Conservation (phyloP, 2,888 invertebrate species). For the Aradus depressus region DNA sequence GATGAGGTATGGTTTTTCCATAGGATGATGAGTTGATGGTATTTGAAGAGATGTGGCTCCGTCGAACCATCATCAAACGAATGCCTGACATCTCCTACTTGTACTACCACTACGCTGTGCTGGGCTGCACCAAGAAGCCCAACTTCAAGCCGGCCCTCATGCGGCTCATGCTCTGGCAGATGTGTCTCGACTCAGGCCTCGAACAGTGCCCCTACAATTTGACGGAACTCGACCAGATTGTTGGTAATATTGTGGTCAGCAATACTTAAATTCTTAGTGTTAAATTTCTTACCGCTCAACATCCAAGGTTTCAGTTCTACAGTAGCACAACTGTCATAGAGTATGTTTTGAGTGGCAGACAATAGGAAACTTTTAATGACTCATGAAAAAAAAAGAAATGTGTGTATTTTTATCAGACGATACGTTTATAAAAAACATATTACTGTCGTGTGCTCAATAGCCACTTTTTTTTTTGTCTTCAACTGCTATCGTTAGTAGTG, state of each 20-base stretch:
- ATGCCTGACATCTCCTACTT: slow-evolving; percentile 17
- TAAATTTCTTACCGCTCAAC: too few species aligned
- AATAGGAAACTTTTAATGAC: too few species aligned
- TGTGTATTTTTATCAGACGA: too few species aligned
- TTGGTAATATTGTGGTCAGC: too few species aligned
- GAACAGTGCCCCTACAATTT: slow-evolving; percentile 11
- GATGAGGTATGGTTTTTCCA: neutral
- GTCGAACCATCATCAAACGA: slow-evolving; percentile 17
- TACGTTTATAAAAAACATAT: too few species aligned
- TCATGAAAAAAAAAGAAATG: too few species aligned
- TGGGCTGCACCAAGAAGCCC: slow-evolving; percentile 6
- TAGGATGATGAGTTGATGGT: slow-evolving; percentile 1
- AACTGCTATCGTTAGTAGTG: neutral
- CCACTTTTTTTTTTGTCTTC: neutral
- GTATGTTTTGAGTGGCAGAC: too few species aligned
- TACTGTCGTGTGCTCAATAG: neutral
- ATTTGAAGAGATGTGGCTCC: slow-evolving; percentile 21
- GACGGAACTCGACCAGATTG: slow-evolving; percentile 17
- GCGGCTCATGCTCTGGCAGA: slow-evolving; percentile 22
- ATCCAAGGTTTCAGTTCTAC: too few species aligned
- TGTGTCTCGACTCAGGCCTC: slow-evolving; percentile 19
- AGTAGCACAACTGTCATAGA: too few species aligned
- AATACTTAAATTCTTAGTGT: too few species aligned
- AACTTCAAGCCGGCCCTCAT: slow-evolving; percentile 14
- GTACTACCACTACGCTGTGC: slow-evolving; percentile 20